A percentile compares a stretch with the other conserved stretches of the same genome.
Evolutionary conservation across 2,113 vertebrate genomes (phyloP).

Genomic region (Gallinago media): DNA sequence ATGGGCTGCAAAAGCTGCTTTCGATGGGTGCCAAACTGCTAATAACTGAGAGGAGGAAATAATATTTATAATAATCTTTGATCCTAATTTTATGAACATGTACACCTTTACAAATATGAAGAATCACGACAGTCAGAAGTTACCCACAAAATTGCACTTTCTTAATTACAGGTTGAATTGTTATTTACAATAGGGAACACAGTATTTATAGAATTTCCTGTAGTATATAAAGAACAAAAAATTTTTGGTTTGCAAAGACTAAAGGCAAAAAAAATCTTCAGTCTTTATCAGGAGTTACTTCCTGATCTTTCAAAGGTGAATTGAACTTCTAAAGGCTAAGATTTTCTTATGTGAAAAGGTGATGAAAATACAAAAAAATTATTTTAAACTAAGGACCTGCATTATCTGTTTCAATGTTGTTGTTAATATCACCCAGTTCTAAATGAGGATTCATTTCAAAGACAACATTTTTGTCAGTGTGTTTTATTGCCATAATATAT

Average conservation of each 20-base stretch:
- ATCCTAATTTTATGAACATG: neutral
- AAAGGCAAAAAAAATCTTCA: neutral
- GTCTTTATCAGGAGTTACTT: neutral
- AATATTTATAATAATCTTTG: neutral
- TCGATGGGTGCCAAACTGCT: too few species aligned
- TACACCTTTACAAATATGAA: neutral
- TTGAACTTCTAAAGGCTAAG: neutral
- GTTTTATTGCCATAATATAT: constrained; percentile 16
- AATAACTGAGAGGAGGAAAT: too few species aligned
- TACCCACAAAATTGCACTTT: neutral
- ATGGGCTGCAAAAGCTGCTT: too few species aligned
- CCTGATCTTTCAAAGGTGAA: neutral
- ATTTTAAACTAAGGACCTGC: neutral
- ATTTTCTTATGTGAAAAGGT: neutral
- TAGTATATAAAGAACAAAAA: neutral
- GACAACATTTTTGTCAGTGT: neutral
- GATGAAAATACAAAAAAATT: neutral
- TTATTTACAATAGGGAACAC: neutral
- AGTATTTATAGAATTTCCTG: neutral
- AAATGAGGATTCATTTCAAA: constrained; percentile 1
- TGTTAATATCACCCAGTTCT: neutral
- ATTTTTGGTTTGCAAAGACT: neutral
- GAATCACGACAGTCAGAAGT: neutral
- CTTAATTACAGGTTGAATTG: neutral
- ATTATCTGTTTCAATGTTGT: neutral